phyloP scores from a whole-genome alignment of 2,797 vertebrate species.

The Triplophysa yarkandensis region DNA sequence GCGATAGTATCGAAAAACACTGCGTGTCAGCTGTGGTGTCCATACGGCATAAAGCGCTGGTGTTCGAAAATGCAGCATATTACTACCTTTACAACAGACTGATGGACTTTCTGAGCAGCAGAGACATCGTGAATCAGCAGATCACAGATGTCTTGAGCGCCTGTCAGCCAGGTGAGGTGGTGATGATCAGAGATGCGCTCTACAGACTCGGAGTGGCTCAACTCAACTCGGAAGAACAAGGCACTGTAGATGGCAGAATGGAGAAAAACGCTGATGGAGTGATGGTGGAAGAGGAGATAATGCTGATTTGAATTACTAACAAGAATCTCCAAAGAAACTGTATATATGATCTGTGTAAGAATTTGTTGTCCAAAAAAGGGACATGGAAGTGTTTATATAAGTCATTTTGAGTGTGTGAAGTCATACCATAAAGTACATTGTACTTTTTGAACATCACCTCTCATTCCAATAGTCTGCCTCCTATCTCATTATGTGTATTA shows the following conservation, averaged over 20 bases:
- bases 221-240: constrained; percentile 86
- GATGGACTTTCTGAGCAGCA: constrained; percentile 92
- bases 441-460: not conserved
- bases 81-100: constrained; percentile 98
- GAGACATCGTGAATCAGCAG: constrained; percentile 91
- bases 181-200: constrained; percentile 93
- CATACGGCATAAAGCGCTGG: constrained; percentile 69
- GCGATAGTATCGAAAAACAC: constrained; percentile 40
- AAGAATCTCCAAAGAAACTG: too few relatives aligned
- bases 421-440: not conserved
- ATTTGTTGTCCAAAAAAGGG: too few relatives aligned
- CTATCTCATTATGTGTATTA: not conserved
- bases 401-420: not conserved
- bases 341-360: too few relatives aligned
- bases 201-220: constrained; percentile 95
- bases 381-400: not conserved
- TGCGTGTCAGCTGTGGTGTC: constrained; percentile 17
- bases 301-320: constrained; percentile 59
- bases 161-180: constrained; percentile 94
- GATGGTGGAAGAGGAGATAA: constrained; percentile 53
- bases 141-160: constrained; percentile 88
- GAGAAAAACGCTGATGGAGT: constrained; percentile 48
- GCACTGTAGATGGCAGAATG: constrained; percentile 67
- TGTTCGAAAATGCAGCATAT: constrained; percentile 89
- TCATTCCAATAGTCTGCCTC: not conserved